These are phyloP conservation scores for Eueremaeus valkanovi DNA, from an alignment of 2,888 invertebrate species.

Conservation along the genomic window DNA sequence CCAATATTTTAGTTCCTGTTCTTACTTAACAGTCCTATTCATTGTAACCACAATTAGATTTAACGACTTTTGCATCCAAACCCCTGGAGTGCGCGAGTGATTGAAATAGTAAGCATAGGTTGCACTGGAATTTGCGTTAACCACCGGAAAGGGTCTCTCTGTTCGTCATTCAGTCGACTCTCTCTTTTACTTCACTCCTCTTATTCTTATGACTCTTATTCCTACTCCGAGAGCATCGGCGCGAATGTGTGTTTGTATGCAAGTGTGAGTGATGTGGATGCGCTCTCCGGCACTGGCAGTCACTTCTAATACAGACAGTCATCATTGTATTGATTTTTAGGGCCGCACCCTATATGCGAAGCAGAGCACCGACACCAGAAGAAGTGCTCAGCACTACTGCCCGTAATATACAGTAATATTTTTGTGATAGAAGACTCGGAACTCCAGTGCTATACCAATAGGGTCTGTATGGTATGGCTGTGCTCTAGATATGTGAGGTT, in stretches of 20 bases:
- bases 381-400: neutral
- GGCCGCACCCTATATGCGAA: conserved; percentile 32
- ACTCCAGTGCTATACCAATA: neutral
- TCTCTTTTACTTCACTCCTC: neutral
- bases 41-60: no score
- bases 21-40: neutral
- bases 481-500: neutral
- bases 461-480: neutral
- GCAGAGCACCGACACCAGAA: neutral
- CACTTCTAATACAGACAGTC: neutral
- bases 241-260: neutral
- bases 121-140: neutral
- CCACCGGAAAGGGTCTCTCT: conserved; percentile 29
- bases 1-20: neutral
- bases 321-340: conserved; percentile 28
- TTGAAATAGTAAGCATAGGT: neutral
- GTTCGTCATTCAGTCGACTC: neutral
- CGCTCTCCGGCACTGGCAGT: conserved; percentile 9
- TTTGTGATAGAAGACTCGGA: neutral
- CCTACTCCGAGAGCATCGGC: neutral
- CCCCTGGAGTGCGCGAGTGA: conserved; percentile 23
- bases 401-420: neutral
- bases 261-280: neutral
- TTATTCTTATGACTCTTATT: no score
- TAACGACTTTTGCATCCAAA: neutral